Conservation (phyloP, 2,888 invertebrate genomes). For the Drosophila koepferae region DNA sequence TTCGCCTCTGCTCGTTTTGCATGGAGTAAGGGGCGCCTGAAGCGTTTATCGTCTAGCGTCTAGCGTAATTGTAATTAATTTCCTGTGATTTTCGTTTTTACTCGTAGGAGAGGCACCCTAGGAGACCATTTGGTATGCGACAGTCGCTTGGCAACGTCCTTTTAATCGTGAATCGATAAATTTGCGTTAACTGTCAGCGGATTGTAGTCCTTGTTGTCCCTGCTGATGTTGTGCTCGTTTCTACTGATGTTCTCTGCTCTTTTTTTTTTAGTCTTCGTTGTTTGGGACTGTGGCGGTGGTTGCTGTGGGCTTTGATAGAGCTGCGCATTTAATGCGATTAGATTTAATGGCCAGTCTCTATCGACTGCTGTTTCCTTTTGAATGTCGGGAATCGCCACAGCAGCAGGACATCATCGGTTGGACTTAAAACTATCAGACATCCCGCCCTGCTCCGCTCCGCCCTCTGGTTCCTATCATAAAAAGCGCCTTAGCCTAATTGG, state of each 20-base stretch:
- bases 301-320: slow-evolving; percentile 27
- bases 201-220: slow-evolving; percentile 39
- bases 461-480: slow-evolving; percentile 51
- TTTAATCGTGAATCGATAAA: slow-evolving; percentile 80
- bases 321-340: slow-evolving; percentile 82
- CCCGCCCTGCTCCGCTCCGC: not conserved
- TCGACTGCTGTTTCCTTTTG: slow-evolving; percentile 43
- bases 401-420: slow-evolving; percentile 57
- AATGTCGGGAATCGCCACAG: slow-evolving; percentile 46
- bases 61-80: slow-evolving; percentile 82
- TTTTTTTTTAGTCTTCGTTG: slow-evolving; percentile 19
- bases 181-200: slow-evolving; percentile 79
- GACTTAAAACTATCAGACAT: slow-evolving; percentile 69
- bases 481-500: slow-evolving; percentile 76
- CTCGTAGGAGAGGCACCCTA: slow-evolving; percentile 38
- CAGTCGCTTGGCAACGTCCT: slow-evolving; percentile 53
- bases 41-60: slow-evolving; percentile 66
- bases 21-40: slow-evolving; percentile 15
- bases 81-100: slow-evolving; percentile 73
- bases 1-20: slow-evolving; percentile 9
- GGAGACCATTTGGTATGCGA: slow-evolving; percentile 27
- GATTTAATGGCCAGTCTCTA: slow-evolving; percentile 75
- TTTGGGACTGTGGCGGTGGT: slow-evolving; percentile 48
- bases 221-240: slow-evolving; percentile 32
- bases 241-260: slow-evolving; percentile 15